A percentile compares a stretch with the other conserved stretches of the same genome.
These are phyloP conservation scores for Asbolus verrucosus DNA, from an alignment of 1,140 invertebrate species.

Conservation along the genomic window DNA sequence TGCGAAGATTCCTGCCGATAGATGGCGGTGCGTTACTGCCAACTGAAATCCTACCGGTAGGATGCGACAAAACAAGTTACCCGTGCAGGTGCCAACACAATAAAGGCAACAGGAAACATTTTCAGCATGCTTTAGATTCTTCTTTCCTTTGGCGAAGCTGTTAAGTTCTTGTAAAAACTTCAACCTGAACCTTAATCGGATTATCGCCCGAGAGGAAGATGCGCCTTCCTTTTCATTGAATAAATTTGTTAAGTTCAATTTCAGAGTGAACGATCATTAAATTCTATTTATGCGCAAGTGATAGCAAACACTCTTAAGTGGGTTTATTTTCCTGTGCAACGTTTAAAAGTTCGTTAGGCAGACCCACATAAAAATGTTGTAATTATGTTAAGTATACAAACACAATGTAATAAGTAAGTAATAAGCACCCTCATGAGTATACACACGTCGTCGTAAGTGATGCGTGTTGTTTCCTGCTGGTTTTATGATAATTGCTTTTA, in stretches of 20 bases:
- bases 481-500: slow-evolving; percentile 11
- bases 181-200: slow-evolving; percentile 8
- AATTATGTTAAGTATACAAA: slow-evolving; percentile 27
- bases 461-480: slow-evolving; percentile 23
- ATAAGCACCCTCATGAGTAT: slow-evolving; percentile 30
- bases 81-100: not conserved
- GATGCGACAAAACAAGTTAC: not conserved
- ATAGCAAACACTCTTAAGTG: not conserved
- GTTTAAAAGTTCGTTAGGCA: slow-evolving; percentile 10
- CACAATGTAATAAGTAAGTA: slow-evolving; percentile 10
- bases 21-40: not conserved
- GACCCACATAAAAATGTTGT: slow-evolving; percentile 23
- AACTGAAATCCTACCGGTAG: not conserved
- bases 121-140: not conserved
- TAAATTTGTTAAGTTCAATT: not conserved
- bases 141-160: too few relatives aligned
- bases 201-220: not conserved
- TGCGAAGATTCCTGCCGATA: not conserved
- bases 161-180: too few relatives aligned
- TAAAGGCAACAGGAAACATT: not conserved
- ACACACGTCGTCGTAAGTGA: slow-evolving; percentile 26
- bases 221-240: not conserved
- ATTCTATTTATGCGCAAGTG: slow-evolving; percentile 28
- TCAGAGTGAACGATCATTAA: slow-evolving; percentile 5
- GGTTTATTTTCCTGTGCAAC: slow-evolving; percentile 22